These are phyloP conservation scores for Ganaspis brasiliensis DNA, from an alignment of 2,888 invertebrate genomes.

Conservation along the genomic window DNA sequence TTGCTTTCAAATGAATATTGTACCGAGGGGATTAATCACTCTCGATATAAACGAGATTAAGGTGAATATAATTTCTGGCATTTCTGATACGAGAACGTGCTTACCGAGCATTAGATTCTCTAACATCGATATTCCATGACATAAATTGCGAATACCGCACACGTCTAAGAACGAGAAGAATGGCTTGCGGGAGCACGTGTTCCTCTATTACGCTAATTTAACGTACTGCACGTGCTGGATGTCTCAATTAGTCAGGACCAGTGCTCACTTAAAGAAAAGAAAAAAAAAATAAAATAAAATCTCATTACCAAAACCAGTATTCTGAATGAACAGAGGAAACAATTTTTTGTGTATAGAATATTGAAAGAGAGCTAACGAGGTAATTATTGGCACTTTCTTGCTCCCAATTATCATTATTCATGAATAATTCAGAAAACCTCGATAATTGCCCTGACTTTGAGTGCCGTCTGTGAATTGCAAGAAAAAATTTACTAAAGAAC, in stretches of 20 bases:
- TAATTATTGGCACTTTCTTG: slow-evolving; percentile 11
- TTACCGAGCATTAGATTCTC: slow-evolving; percentile 55
- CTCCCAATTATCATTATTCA: slow-evolving; percentile 34
- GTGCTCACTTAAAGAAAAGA: not conserved
- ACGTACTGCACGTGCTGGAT: slow-evolving; percentile 19
- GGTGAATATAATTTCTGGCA: not conserved
- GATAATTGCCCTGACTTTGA: slow-evolving; percentile 7
- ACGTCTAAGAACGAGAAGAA: slow-evolving; percentile 50
- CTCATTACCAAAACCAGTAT: slow-evolving; percentile 1
- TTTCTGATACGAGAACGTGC: slow-evolving; percentile 48
- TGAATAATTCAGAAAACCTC: slow-evolving; percentile 21
- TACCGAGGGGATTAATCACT: not conserved
- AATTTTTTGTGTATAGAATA: slow-evolving; percentile 9
- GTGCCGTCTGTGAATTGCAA: not conserved
- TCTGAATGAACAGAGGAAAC: slow-evolving; percentile 6
- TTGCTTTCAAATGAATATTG: not conserved
- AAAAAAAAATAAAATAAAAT: not conserved
- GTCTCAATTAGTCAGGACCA: slow-evolving; percentile 29
- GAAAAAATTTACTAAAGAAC: too few relatives aligned
- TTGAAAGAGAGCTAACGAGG: slow-evolving; percentile 22
- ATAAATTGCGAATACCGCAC: slow-evolving; percentile 51
- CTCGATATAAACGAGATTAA: not conserved
- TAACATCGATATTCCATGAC: slow-evolving; percentile 46
- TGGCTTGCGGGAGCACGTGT: slow-evolving; percentile 42
- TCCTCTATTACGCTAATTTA: slow-evolving; percentile 32